A percentile compares a stretch with the other conserved stretches of the same genome.
These are phyloP conservation scores for Hyperoplus lanceolatus DNA, from an alignment of 2,797 vertebrate genomes.

Conservation along the genomic window DNA sequence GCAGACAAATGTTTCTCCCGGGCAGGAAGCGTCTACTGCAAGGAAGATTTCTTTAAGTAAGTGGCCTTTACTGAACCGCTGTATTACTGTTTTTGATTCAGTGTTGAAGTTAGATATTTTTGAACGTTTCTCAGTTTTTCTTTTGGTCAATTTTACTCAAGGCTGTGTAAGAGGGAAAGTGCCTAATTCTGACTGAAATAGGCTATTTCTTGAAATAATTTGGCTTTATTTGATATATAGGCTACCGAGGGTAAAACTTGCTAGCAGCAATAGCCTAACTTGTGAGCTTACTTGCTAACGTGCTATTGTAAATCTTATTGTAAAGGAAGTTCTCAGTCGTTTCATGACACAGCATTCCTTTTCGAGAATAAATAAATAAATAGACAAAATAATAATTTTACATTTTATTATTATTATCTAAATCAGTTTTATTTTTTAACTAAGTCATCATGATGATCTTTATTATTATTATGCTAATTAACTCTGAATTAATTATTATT, in stretches of 20 bases:
- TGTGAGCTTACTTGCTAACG: neutral
- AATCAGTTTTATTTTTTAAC: no score
- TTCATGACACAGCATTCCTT: no score
- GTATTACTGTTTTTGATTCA: neutral
- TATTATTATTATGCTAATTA: no score
- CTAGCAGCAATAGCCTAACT: neutral
- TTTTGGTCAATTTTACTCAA: neutral
- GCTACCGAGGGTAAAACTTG: no score
- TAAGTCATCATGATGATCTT: no score
- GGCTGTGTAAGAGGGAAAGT: neutral
- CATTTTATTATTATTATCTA: no score
- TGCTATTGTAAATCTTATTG: neutral
- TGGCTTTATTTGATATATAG: neutral
- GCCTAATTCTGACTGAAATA: neutral
- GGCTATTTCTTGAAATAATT: neutral
- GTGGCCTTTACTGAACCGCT: slow-evolving; percentile 60
- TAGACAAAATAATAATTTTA: no score
- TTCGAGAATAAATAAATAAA: no score
- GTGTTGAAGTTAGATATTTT: neutral
- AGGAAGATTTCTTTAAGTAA: slow-evolving; percentile 99
- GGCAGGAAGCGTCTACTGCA: slow-evolving; percentile 97
- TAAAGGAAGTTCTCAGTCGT: no score
- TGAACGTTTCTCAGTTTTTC: neutral
- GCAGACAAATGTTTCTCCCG: slow-evolving; percentile 97
- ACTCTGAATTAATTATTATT: neutral